Percentiles rank a stretch among this genome's conserved stretches.
phyloP scores from a whole-genome alignment of 2,888 invertebrate genomes.

The Tachina grossa region DNA sequence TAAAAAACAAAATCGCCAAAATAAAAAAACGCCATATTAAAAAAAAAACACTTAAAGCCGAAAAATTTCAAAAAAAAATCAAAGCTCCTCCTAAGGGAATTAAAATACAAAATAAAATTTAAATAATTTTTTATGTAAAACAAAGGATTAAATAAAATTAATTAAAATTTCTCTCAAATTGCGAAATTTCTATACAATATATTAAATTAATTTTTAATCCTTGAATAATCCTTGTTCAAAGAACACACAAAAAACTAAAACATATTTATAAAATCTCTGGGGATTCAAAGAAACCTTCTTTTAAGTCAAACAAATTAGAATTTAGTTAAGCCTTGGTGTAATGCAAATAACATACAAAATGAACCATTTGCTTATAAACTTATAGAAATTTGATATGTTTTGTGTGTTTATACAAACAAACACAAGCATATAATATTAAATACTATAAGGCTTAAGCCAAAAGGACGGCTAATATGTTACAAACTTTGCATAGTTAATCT shows the following conservation, averaged over 20 bases:
- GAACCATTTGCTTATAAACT: background rate
- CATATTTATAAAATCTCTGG: background rate
- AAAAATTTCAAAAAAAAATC: no score
- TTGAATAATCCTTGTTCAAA: slow-evolving; percentile 5
- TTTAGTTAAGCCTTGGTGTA: background rate
- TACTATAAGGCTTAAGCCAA: background rate
- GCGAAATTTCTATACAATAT: slow-evolving; percentile 4
- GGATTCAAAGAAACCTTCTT: slow-evolving; percentile 13
- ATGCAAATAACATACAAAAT: background rate
- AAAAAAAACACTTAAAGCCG: no score
- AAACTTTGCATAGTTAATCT: background rate
- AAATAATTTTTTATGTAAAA: background rate
- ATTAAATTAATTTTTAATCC: slow-evolving; percentile 39
- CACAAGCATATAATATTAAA: background rate
- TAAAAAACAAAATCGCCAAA: no score
- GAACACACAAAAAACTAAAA: background rate
- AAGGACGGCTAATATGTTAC: background rate
- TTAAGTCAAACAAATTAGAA: slow-evolving; percentile 26
- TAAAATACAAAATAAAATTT: no score
- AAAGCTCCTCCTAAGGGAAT: no score
- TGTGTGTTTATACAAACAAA: background rate
- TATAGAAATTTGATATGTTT: slow-evolving; percentile 4
- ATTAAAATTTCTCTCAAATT: slow-evolving; percentile 23
- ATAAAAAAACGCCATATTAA: no score
- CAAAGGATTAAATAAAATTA: slow-evolving; percentile 37